Percentiles rank a stretch among this genome's conserved stretches.
Evolutionary conservation across 2,113 vertebrate genomes (phyloP).

Genomic region (Todiramphus saurophagus): DNA sequence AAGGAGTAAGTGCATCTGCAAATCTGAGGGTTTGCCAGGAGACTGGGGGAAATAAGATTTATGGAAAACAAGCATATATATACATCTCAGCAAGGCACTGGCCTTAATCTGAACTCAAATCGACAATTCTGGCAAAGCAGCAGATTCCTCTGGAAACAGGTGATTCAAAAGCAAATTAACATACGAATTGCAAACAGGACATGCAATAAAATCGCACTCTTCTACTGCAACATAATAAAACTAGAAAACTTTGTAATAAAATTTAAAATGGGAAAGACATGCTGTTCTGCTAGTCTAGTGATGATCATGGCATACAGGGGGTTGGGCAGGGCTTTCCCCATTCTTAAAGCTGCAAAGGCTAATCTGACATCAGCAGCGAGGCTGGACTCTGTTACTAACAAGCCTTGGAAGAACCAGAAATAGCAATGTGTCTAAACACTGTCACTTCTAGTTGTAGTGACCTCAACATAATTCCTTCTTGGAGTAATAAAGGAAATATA

Average conservation of each 20-base stretch:
- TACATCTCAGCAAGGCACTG: not conserved
- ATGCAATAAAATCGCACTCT: not conserved
- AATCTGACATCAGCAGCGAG: not conserved
- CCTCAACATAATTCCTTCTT: not conserved
- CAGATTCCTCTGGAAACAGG: not conserved
- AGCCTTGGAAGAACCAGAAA: not conserved
- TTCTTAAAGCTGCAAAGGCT: not conserved
- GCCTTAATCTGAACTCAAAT: not conserved
- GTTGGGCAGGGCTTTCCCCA: not conserved
- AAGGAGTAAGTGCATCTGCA: constrained; percentile 48
- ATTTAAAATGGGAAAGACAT: not conserved
- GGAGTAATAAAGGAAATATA: not conserved
- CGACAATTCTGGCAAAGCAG: not conserved
- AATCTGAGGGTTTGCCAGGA: constrained; percentile 13
- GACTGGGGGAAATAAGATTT: not conserved
- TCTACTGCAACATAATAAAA: not conserved
- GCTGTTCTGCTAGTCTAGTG: not conserved
- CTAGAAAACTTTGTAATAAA: not conserved
- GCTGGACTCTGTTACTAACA: not conserved
- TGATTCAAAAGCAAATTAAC: not conserved
- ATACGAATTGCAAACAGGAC: not conserved
- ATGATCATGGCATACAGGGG: not conserved
- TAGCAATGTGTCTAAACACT: not conserved
- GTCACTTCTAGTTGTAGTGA: not conserved
- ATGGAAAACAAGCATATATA: not conserved